A percentile compares a stretch with the other conserved stretches of the same genome.
phyloP scores from a whole-genome alignment of 2,113 vertebrate genomes.

The Thamnaconus septentrionalis region DNA sequence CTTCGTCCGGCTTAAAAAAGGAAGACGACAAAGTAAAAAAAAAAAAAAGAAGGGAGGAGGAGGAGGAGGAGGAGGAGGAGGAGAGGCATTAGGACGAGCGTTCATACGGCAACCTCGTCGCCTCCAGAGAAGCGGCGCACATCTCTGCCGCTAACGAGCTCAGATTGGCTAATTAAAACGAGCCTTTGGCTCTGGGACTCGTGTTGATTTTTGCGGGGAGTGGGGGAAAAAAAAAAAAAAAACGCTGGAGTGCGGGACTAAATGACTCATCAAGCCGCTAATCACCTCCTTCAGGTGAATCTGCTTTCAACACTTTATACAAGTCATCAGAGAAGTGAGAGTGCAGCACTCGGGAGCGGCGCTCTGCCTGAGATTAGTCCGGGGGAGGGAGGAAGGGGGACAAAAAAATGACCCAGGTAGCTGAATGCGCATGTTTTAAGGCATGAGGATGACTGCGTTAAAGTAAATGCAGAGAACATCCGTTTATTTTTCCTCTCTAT shows the following conservation, averaged over 20 bases:
- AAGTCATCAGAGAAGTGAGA: slow-evolving; percentile 17
- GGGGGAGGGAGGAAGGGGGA: slow-evolving; percentile 2
- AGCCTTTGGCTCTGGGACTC: slow-evolving; percentile 23
- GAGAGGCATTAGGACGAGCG: slow-evolving; percentile 36
- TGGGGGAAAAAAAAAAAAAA: background rate
- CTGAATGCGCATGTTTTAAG: slow-evolving; percentile 1
- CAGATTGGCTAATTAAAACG: slow-evolving; percentile 49
- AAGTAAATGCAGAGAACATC: background rate
- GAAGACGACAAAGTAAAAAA: too few species aligned
- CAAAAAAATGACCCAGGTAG: background rate
- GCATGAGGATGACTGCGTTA: too few species aligned
- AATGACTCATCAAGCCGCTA: slow-evolving; percentile 39
- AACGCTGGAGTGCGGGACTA: slow-evolving; percentile 14
- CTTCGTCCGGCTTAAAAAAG: too few species aligned
- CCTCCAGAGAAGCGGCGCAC: slow-evolving; percentile 34
- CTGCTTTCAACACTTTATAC: slow-evolving; percentile 27
- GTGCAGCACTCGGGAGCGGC: background rate
- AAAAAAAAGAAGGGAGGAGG: slow-evolving; percentile 18
- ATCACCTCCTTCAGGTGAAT: slow-evolving; percentile 37
- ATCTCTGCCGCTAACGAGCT: slow-evolving; percentile 41
- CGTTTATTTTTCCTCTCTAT: background rate
- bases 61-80: slow-evolving; percentile 39
- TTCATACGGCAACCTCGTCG: slow-evolving; percentile 42
- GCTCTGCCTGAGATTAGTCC: slow-evolving; percentile 1
- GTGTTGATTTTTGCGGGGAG: slow-evolving; percentile 36